These are phyloP conservation scores for Apis florea DNA, from an alignment of 1,140 invertebrate genomes.

Conservation along the genomic window DNA sequence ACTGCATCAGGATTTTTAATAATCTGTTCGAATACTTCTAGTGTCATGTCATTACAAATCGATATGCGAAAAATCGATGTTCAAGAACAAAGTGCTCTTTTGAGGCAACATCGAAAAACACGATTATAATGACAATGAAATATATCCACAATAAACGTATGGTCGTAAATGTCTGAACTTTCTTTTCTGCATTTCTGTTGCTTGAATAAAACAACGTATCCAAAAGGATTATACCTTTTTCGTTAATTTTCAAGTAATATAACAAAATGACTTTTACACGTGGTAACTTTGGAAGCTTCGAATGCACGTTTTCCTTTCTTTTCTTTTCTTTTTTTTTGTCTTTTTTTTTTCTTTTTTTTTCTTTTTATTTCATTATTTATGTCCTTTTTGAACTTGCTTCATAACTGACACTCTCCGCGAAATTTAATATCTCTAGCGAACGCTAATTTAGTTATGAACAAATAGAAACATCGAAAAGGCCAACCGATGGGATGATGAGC, in stretches of 20 bases:
- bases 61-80: constrained; percentile 62
- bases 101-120: constrained; percentile 32
- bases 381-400: constrained; percentile 15
- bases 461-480: constrained; percentile 77
- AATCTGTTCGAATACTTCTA: constrained; percentile 13
- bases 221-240: neutral
- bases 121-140: constrained; percentile 36
- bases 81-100: constrained; percentile 45
- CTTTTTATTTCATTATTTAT: neutral
- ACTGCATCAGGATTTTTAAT: neutral
- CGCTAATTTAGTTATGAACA: constrained; percentile 73
- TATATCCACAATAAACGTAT: constrained; percentile 17
- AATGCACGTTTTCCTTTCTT: constrained; percentile 27
- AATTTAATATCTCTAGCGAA: constrained; percentile 67
- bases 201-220: constrained; percentile 28
- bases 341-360: constrained; percentile 8
- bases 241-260: constrained; percentile 33
- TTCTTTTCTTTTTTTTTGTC: constrained; percentile 6
- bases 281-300: constrained; percentile 29
- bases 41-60: constrained; percentile 52
- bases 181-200: neutral
- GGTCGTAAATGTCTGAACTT: constrained; percentile 11
- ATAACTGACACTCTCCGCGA: constrained; percentile 58
- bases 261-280: constrained; percentile 41
- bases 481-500: constrained; percentile 73